Base-by-base conservation (phyloP, 2,797 vertebrate genomes). In the Anisognathus igniventris region DNA sequence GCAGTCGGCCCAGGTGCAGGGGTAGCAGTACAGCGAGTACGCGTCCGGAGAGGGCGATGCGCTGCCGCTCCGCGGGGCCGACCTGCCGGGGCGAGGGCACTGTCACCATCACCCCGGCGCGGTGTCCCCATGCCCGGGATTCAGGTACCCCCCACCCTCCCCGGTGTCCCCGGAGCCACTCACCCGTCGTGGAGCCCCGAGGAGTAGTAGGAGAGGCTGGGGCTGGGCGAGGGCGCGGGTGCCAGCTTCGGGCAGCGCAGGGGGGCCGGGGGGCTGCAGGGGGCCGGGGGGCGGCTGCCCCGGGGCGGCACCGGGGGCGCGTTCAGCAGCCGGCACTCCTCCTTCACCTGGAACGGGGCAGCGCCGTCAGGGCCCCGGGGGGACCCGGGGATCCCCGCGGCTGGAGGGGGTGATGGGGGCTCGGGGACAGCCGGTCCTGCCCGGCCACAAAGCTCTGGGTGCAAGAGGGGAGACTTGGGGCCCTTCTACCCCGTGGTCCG, bases 251-350 rank as follows among this genome's bases (percentile, higher is more conserved):
- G 98, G 93, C 99, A 99, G 67, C 98, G 98, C n/a, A 98, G 98
- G 0, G 99, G 98, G 24, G 98, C 97, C 0, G 98, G 98, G 16
- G 99, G 99, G 95, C 99, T 99, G 93, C 98, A 97, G 21, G 94
- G 92, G 0, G 97, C 98, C 23, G 98, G 97, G 85, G 96, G 91
- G 91, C 97, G 98, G 80, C 98, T 97, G 65, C 98, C 99, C 84
- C 99, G 98, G 28, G 99, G 99, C 3, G 99, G 99, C 61, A 99
- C 98, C 0, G 99, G 99, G 30, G 99, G 99, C 10, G 99, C 99
- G 1, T 99, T 99, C 95, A 99, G 98, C 96, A 99, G 98, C 60
- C 99, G 99, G 75, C 99, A 99, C 96, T 99, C 99, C 96, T 99
- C 99, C 97, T 98, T 99, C 96, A 99, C 99, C 99, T 99, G 86